Conservation (phyloP, 2,113 vertebrate genomes). For the Apodemus speciosus region DNA sequence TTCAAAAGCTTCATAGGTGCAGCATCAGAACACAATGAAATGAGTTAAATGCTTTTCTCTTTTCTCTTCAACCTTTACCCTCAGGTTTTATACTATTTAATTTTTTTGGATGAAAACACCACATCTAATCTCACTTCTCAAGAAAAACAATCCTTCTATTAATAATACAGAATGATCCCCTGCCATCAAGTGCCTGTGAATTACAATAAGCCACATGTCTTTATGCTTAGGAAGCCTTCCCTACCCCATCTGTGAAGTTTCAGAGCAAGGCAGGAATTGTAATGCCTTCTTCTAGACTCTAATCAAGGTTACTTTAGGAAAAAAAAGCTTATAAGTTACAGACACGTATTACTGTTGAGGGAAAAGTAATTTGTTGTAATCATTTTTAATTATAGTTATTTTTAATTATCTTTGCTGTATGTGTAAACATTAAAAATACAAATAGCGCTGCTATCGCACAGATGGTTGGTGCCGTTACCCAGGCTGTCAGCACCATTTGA, state of each 20-base stretch:
- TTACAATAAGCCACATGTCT: constrained; percentile 66
- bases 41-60: neutral
- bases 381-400: constrained; percentile 92
- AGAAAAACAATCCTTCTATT: neutral
- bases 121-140: constrained; percentile 72
- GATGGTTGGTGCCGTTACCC: constrained; percentile 85
- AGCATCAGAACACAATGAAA: neutral
- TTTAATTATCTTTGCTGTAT: constrained; percentile 91
- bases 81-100: neutral
- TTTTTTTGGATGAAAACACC: constrained; percentile 41
- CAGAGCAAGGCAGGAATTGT: constrained; percentile 67
- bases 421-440: constrained; percentile 89
- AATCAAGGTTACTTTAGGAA: constrained; percentile 82
- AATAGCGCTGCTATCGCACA: constrained; percentile 85
- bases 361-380: constrained; percentile 90
- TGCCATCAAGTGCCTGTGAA: constrained; percentile 61
- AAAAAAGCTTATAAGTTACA: constrained; percentile 84
- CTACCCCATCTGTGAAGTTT: constrained; percentile 74
- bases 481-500: constrained; percentile 84
- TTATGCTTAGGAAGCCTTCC: constrained; percentile 15
- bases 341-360: constrained; percentile 84
- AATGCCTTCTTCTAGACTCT: constrained; percentile 72
- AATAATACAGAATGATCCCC: constrained; percentile 69
- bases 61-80: neutral
- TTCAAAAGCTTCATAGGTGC: constrained; percentile 6